Conservation (phyloP, 2,888 invertebrate species). For the Sminthurides aquaticus region DNA sequence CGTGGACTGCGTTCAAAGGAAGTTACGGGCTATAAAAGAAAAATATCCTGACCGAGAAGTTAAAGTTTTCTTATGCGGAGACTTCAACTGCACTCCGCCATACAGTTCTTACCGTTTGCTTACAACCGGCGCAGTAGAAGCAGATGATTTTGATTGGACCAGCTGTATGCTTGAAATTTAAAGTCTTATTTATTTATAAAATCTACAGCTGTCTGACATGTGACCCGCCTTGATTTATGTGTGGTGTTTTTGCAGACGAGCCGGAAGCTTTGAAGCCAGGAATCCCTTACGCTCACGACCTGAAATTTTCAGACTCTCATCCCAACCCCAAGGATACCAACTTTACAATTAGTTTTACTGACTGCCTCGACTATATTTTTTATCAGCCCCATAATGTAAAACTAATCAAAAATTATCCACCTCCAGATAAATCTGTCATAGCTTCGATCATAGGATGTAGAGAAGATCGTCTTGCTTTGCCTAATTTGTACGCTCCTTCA, state of each 20-base stretch:
- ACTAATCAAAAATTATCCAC: conserved; percentile 28
- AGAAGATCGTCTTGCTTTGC: conserved; percentile 54
- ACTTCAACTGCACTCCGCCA: conserved; percentile 82
- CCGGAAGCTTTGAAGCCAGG: conserved; percentile 45
- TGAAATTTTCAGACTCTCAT: conserved; percentile 33
- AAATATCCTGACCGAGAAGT: conserved; percentile 51
- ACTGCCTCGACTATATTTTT: conserved; percentile 87
- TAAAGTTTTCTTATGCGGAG: conserved; percentile 75
- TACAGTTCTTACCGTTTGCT: conserved; percentile 73
- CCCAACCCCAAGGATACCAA: conserved; percentile 61
- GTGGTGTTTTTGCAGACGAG: conserved; percentile 48
- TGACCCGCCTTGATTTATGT: not conserved
- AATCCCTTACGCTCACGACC: conserved; percentile 27
- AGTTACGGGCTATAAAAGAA: conserved; percentile 43
- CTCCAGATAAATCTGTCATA: conserved; percentile 30
- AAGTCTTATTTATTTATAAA: conserved; percentile 5
- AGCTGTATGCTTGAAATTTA: conserved; percentile 61
- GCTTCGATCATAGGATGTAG: conserved; percentile 19
- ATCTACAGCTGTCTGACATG: no score
- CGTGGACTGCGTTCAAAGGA: conserved; percentile 60
- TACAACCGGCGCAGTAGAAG: conserved; percentile 60
- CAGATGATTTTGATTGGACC: conserved; percentile 64
- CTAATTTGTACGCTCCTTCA: conserved; percentile 83
- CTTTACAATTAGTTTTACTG: conserved; percentile 71
- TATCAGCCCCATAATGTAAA: conserved; percentile 55